Percentiles rank a stretch among this genome's conserved stretches.
Conservation (phyloP, 2,888 invertebrate genomes). For the Acrobasis repandana region DNA sequence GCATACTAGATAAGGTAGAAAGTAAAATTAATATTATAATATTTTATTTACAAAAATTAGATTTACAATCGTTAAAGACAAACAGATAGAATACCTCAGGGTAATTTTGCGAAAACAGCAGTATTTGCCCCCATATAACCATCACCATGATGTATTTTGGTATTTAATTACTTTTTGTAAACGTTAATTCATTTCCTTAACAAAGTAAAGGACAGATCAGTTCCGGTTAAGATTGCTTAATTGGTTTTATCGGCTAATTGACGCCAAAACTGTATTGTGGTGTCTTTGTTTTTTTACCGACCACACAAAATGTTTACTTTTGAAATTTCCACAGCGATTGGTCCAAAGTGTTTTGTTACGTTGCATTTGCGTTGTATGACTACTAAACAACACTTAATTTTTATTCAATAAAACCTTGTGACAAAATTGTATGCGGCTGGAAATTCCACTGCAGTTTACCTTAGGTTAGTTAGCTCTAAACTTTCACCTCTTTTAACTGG, state of each 20-base stretch:
- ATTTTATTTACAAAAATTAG: too few species aligned
- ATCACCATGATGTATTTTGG: slow-evolving; percentile 34
- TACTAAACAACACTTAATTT: background rate
- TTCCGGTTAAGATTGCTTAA: slow-evolving; percentile 43
- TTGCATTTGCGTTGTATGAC: background rate
- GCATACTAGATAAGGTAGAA: too few species aligned
- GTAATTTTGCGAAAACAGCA: too few species aligned
- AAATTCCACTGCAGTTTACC: background rate
- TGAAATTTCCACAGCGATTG: background rate
- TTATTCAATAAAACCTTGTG: background rate
- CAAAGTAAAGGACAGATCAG: slow-evolving; percentile 49
- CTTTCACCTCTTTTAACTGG: slow-evolving; percentile 35
- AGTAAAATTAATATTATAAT: too few species aligned
- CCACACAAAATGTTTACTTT: background rate
- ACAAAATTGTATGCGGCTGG: background rate
- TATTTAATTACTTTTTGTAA: slow-evolving; percentile 42
- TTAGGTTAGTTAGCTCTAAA: slow-evolving; percentile 23
- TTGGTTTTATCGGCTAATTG: background rate
- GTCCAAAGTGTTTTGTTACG: background rate
- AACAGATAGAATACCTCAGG: too few species aligned
- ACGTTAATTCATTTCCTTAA: slow-evolving; percentile 49
- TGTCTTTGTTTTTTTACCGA: background rate
- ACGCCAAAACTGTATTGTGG: background rate
- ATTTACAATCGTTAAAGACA: too few species aligned
- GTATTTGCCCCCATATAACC: slow-evolving; percentile 12